A percentile compares a stretch with the other conserved stretches of the same genome.
Evolutionary conservation across 2,797 vertebrate genomes (phyloP).

Genomic region (Mormyrus hasselquistii): DNA sequence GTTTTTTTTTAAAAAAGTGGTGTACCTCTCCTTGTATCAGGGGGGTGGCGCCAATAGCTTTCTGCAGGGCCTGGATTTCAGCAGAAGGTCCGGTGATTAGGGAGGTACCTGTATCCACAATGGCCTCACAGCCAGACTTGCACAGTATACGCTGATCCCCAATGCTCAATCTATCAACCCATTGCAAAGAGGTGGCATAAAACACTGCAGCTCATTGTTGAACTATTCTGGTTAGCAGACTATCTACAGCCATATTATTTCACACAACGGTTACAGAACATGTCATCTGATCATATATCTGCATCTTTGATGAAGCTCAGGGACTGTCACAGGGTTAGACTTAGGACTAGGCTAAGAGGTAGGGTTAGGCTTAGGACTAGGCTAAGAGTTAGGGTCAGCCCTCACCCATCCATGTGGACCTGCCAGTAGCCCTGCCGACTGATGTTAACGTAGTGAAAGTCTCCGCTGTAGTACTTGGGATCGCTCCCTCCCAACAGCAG

Average conservation of each 20-base stretch:
- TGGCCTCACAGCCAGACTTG: conserved; percentile 81
- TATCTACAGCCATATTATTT: neutral
- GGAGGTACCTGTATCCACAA: conserved; percentile 92
- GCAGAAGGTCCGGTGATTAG: conserved; percentile 79
- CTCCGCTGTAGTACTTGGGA: conserved; percentile 57
- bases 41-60: conserved; percentile 81
- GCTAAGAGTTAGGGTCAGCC: conserved; percentile 27
- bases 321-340: neutral
- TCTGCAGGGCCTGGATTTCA: conserved; percentile 77
- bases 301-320: neutral
- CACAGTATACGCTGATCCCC: conserved; percentile 65
- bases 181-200: neutral
- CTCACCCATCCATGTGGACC: conserved; percentile 80
- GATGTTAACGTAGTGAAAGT: conserved; percentile 57
- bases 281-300: neutral
- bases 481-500: conserved; percentile 64
- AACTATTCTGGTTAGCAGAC: neutral
- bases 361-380: neutral
- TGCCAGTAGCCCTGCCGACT: conserved; percentile 71
- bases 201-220: neutral
- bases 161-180: conserved; percentile 62
- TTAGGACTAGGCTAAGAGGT: neutral
- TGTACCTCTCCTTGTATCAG: conserved; percentile 87
- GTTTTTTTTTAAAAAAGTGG: neutral
- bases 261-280: neutral